phyloP scores from a whole-genome alignment of 2,797 vertebrate species.

The Hyperoplus immaculatus region DNA sequence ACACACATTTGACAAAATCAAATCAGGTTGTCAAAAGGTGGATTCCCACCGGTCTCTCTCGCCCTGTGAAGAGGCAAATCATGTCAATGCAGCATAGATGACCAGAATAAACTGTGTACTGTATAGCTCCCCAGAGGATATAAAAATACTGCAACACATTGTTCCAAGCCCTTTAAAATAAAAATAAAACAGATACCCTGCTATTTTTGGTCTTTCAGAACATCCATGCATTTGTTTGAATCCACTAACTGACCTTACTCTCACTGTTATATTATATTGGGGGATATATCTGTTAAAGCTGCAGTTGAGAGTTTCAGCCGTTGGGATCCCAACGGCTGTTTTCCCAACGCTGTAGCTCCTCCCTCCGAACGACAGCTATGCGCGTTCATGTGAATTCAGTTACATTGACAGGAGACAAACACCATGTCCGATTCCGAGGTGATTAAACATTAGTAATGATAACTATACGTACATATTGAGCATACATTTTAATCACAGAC shows the following conservation, averaged over 20 bases:
- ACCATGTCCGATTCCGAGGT: too few species aligned
- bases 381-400: too few species aligned
- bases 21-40: slow-evolving; percentile 82
- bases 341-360: too few species aligned
- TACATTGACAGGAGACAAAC: too few species aligned
- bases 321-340: too few species aligned
- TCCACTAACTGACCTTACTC: slow-evolving; percentile 49
- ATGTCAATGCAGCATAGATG: slow-evolving; percentile 54
- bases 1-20: slow-evolving; percentile 79
- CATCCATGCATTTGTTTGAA: slow-evolving; percentile 55
- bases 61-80: slow-evolving; percentile 33
- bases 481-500: too few species aligned
- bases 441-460: too few species aligned
- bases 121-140: slow-evolving; percentile 2
- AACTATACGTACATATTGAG: too few species aligned
- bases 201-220: slow-evolving; percentile 18
- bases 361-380: too few species aligned
- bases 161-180: not conserved
- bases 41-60: slow-evolving; percentile 53
- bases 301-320: too few species aligned
- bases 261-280: slow-evolving; percentile 48
- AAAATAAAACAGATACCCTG: not conserved
- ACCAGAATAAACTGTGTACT: slow-evolving; percentile 21
- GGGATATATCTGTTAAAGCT: slow-evolving; percentile 46
- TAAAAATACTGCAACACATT: slow-evolving; percentile 6